Evolutionary conservation across 2,888 invertebrate genomes (phyloP).

Genomic region (Polietes domitor): DNA sequence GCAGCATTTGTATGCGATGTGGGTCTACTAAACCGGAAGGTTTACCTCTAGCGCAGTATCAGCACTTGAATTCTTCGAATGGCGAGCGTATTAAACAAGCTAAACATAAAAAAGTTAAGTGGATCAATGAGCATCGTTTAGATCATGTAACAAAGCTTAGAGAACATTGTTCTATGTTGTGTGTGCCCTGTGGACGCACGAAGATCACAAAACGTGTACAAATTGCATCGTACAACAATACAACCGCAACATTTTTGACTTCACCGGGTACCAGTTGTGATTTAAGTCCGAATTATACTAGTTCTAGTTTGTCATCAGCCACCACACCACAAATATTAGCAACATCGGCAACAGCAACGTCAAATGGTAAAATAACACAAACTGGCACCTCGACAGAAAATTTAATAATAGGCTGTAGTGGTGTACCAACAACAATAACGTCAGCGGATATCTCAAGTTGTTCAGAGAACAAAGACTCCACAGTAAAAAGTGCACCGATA

Average conservation of each 20-base stretch:
- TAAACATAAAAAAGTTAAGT: conserved; percentile 78
- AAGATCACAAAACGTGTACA: conserved; percentile 73
- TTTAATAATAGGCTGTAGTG: too few relatives aligned
- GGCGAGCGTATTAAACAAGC: conserved; percentile 69
- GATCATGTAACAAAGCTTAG: conserved; percentile 79
- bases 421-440: conserved; percentile 67
- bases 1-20: conserved; percentile 86
- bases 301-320: conserved; percentile 25
- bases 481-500: neutral
- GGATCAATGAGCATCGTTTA: conserved; percentile 79
- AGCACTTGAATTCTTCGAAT: conserved; percentile 70
- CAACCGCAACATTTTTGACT: conserved; percentile 24
- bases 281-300: conserved; percentile 30
- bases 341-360: conserved; percentile 22
- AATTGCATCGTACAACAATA: conserved; percentile 56
- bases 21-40: conserved; percentile 83
- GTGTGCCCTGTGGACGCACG: conserved; percentile 81
- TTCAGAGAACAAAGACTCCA: conserved; percentile 58
- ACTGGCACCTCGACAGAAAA: conserved; percentile 10
- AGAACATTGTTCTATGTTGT: conserved; percentile 83
- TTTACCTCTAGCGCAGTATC: conserved; percentile 68
- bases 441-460: conserved; percentile 58
- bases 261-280: conserved; percentile 48
- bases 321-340: neutral
- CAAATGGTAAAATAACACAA: neutral